phyloP scores from a whole-genome alignment of 2,113 vertebrate species.

The Plestiodon gilberti region DNA sequence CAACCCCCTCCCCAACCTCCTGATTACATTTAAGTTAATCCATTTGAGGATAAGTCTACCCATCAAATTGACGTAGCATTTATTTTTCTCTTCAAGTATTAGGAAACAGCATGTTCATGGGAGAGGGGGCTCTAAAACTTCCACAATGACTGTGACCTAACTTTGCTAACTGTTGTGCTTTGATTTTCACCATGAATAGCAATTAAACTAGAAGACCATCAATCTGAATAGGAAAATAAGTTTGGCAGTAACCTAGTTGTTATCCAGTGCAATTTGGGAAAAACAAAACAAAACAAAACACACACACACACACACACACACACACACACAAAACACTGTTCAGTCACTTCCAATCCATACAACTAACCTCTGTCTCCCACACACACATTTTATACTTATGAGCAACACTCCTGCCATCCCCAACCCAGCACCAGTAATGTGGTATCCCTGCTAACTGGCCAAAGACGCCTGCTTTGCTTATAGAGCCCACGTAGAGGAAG shows the following conservation, averaged over 20 bases:
- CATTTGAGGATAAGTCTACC: neutral
- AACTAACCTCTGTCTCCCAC: too few relatives aligned
- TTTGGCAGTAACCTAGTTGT: neutral
- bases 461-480: too few relatives aligned
- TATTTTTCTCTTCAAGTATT: neutral
- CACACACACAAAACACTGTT: too few relatives aligned
- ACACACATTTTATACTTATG: neutral
- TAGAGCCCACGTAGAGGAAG: too few relatives aligned
- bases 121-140: neutral
- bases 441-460: too few relatives aligned
- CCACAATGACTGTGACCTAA: neutral
- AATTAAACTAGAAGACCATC: neutral
- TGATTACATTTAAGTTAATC: neutral
- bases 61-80: slow-evolving; percentile 18
- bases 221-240: neutral
- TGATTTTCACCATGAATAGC: slow-evolving; percentile 7
- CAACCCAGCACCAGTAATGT: too few relatives aligned
- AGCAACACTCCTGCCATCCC: too few relatives aligned
- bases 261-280: too few relatives aligned
- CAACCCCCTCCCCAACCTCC: neutral
- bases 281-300: too few relatives aligned
- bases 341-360: too few relatives aligned
- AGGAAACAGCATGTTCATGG: neutral
- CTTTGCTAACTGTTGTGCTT: neutral
- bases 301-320: too few relatives aligned